phyloP scores from a whole-genome alignment of 2,113 vertebrate genomes.

The Loxodonta africana region DNA sequence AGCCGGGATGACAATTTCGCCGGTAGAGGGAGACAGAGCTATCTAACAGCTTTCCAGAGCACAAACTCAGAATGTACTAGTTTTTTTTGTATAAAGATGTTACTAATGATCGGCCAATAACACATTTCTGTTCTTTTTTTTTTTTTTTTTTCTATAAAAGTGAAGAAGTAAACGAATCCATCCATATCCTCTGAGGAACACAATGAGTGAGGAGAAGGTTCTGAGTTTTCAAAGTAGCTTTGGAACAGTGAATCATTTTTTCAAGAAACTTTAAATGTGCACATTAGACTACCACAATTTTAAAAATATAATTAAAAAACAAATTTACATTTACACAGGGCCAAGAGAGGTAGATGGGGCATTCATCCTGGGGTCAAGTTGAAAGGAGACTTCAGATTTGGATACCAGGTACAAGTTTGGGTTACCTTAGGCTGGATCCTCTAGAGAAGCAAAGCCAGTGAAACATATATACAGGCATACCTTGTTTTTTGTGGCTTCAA shows the following conservation, averaged over 20 bases:
- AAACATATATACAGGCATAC: too few species aligned
- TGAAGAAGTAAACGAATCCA: neutral
- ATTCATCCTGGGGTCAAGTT: neutral
- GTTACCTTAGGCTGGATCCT: neutral
- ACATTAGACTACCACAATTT: neutral
- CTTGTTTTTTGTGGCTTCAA: too few species aligned
- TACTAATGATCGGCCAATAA: neutral
- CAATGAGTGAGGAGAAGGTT: neutral
- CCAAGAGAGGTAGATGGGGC: neutral
- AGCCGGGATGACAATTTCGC: constrained; percentile 69
- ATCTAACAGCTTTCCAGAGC: constrained; percentile 75
- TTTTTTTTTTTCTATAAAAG: neutral
- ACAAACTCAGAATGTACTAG: neutral
- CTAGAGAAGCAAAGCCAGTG: too few species aligned
- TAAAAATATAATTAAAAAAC: constrained; percentile 55
- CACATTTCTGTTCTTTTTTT: neutral
- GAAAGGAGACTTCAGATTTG: constrained; percentile 23
- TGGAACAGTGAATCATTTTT: constrained; percentile 14
- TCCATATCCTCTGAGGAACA: neutral
- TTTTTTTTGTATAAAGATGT: neutral
- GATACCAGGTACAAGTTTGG: neutral
- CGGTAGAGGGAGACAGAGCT: constrained; percentile 90
- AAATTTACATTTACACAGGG: neutral
- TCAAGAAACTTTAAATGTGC: neutral
- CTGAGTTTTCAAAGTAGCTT: constrained; percentile 26